Evolutionary conservation across 1,140 invertebrate genomes (phyloP), one percentile per base, ranked within the genome.

Genomic region (Propsilocerus akamusi): DNA sequence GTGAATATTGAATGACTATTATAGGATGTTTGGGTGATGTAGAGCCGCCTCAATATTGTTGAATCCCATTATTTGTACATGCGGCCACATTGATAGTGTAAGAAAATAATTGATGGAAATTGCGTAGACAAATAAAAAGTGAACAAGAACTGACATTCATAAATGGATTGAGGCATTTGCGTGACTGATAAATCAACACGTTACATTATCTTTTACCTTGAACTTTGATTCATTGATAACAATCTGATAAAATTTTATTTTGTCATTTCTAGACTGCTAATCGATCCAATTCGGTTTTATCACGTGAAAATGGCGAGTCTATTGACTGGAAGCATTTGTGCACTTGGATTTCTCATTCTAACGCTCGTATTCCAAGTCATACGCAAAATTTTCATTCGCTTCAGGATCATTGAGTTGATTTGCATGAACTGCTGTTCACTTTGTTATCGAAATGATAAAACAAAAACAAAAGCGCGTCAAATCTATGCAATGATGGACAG

Each of bases 401-500:
- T 24, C 26, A 28, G 24, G 26, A 51, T 46, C 10, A 46, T 47
- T 14, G 50, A 46, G 7, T 26, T 47, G 10, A 72, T 72, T 57
- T 71, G 66, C 54, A 56, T 59, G 28, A 70, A 68, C 51, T 75
- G 72, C 63, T 82, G 78, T 61, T 73, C 73, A 55, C 81, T 77
- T 60, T 88, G 84, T 57, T 73, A 73, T 49, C 72, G 70, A 50
- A 66, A 68, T 22, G 74, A 78, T 48, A 73, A 76, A 7, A 72
- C 76, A 23, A 82, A 82, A 7, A 83, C 86, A 4, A 72, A 83
- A 47, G 78, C 83, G 7, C 74, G 79, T 41, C 87, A 93, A 62
- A 82, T 94, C 46, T 84, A 83, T 58, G 78, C 77, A 50, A 83
- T 87, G 77, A 66, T 92, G 54, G 88, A 94, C 59, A 88, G 81